phyloP scores from a whole-genome alignment of 2,888 invertebrate genomes.

The Epsilonema sp. region DNA sequence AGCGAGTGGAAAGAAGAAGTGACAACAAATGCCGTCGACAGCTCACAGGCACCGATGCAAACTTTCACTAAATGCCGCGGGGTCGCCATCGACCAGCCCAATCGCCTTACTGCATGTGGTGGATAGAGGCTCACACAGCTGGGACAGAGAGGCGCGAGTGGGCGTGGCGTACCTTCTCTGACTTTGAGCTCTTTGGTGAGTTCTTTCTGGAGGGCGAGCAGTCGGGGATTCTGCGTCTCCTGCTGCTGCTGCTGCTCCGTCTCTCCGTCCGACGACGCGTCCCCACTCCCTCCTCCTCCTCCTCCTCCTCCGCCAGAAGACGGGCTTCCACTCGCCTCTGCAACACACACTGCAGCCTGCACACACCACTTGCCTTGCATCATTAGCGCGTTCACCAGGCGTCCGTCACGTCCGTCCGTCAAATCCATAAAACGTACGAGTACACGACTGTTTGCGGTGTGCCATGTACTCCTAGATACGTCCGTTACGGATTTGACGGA shows the following conservation, averaged over 20 bases:
- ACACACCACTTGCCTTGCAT: no score
- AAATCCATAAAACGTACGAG: no score
- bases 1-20: no score
- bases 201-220: slow-evolving; percentile 60
- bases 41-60: no score
- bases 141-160: neutral
- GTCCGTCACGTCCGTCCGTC: no score
- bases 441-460: no score
- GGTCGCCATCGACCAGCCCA: no score
- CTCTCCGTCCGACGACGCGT: neutral
- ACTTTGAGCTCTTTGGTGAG: slow-evolving; percentile 89
- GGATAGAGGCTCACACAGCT: neutral
- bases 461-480: no score
- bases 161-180: slow-evolving; percentile 49
- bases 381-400: no score
- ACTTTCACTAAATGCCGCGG: no score
- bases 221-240: neutral
- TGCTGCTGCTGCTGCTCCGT: neutral
- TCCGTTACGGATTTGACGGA: no score
- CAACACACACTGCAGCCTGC: neutral
- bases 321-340: neutral
- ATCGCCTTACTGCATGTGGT: no score
- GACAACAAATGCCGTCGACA: neutral
- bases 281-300: neutral
- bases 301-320: neutral